Base-by-base conservation (phyloP, 2,797 vertebrate species). In the Eleutherodactylus coqui region DNA sequence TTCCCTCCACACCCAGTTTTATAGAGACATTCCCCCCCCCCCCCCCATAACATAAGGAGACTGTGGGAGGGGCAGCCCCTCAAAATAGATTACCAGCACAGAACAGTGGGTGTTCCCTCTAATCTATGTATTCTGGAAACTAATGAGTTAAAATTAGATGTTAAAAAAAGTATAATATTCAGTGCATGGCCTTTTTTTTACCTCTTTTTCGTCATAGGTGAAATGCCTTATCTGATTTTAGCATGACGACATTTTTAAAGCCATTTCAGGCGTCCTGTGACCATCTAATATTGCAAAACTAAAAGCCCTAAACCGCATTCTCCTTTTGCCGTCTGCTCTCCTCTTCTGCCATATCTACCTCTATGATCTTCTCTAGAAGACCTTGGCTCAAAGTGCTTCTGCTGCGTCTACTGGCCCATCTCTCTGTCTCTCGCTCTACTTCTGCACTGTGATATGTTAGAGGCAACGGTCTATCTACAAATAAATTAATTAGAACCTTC, bases 11-110 rank as follows among this genome's bases (percentile, higher is more conserved):
- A 75, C 86, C 86, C 81, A 62, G 86, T 87, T 83, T 87, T 87
- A 87, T 79, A 84, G 76, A 70, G 38, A 84, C 82, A 79, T 87
- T 87, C 51, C 86, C 84, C 86, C 86, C 82, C 75, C 84, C 84
- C 51, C 86, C 84, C 86, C 86, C 82, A 79, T 78, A 84, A 75
- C 76, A 83, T 55, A 9, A 58, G 76, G 45, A 73, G 86, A 73
- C 64, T 58, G 47, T 17, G 41, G 85, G 85, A 83, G 80, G 49
- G 60, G 72, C 70, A 10, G 60, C 29, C 70, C 53, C 83, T 38
- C 58, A 36, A 14, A n/a, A 43, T 19, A 62, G 7, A n/a, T 70
- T 83, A 82, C 60, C 27, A 58, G 80, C 7, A 58, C 60, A 76
- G 34, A 80, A 24, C 55, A 49, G 19, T 53, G 45, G 80, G 53